Conservation (phyloP, 2,888 invertebrate species). For the Coenonympha glycerion region DNA sequence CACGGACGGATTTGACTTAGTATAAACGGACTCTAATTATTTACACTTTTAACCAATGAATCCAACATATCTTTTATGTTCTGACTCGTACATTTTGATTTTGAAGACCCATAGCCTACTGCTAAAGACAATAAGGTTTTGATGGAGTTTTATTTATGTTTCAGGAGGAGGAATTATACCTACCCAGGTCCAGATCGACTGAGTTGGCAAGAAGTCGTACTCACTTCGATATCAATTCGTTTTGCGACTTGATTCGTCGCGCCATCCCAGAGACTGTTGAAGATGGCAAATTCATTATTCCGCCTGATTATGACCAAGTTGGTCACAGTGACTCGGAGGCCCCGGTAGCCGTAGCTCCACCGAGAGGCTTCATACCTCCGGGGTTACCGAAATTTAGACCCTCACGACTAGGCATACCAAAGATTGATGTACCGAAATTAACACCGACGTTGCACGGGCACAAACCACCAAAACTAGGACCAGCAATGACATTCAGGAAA, state of each 20-base stretch:
- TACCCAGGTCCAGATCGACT: constrained; percentile 22
- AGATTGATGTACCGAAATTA: constrained; percentile 42
- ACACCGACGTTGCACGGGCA: constrained; percentile 23
- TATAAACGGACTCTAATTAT: too few species aligned
- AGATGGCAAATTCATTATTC: constrained; percentile 53
- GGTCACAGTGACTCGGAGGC: constrained; percentile 47
- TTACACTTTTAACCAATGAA: too few species aligned
- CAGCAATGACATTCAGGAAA: constrained; percentile 38
- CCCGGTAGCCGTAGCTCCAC: constrained; percentile 49
- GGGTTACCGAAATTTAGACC: constrained; percentile 41
- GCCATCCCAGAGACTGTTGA: constrained; percentile 56
- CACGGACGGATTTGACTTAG: too few species aligned
- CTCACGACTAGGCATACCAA: constrained; percentile 48
- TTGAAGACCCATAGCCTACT: too few species aligned
- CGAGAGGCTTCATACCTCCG: constrained; percentile 48
- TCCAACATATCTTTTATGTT: too few species aligned
- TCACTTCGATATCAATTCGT: constrained; percentile 46
- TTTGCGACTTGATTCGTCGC: constrained; percentile 57
- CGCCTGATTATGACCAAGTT: constrained; percentile 46
- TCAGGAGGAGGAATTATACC: constrained; percentile 24
- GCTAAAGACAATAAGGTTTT: too few species aligned
- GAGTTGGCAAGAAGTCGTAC: constrained; percentile 30
- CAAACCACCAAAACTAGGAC: constrained; percentile 46
- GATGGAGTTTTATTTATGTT: background rate
- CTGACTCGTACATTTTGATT: too few species aligned